Percentiles rank a stretch among this genome's conserved stretches.
Evolutionary conservation across 1,140 invertebrate species (phyloP).

Genomic region (Pemphigus obesinymphae): DNA sequence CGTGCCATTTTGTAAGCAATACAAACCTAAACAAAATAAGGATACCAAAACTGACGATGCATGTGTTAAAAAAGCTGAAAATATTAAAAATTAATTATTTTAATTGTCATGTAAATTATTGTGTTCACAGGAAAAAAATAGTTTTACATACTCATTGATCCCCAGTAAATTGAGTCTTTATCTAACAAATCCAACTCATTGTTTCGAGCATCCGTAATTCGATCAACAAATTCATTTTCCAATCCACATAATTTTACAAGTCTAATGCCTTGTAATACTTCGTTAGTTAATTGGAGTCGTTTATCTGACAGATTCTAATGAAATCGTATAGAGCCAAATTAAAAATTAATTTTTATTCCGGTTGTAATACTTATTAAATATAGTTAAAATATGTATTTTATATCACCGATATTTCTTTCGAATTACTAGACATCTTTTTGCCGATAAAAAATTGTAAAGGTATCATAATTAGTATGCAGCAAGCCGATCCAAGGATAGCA

Average conservation of each 20-base stretch:
- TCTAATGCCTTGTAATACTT: constrained; percentile 75
- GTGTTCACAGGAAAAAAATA: neutral
- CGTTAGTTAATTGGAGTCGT: constrained; percentile 68
- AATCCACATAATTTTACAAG: constrained; percentile 77
- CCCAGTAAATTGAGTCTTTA: constrained; percentile 69
- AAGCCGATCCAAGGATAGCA: constrained; percentile 68
- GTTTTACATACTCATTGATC: constrained; percentile 62
- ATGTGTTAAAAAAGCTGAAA: constrained; percentile 68
- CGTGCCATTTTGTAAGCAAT: constrained; percentile 57
- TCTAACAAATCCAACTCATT: constrained; percentile 69
- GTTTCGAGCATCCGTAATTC: constrained; percentile 61
- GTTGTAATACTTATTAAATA: too few species aligned
- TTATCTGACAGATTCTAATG: constrained; percentile 65
- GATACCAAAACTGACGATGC: constrained; percentile 67
- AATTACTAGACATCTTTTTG: constrained; percentile 66
- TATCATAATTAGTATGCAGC: constrained; percentile 64
- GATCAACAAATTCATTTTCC: constrained; percentile 68
- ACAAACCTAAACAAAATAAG: constrained; percentile 65
- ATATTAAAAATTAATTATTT: too few species aligned
- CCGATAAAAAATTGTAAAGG: constrained; percentile 69
- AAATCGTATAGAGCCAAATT: neutral
- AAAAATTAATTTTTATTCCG: too few species aligned
- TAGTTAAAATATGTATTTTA: neutral
- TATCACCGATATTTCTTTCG: constrained; percentile 52
- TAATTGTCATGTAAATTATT: too few species aligned